phyloP scores from a whole-genome alignment of 2,113 vertebrate genomes.

The Equus przewalskii region DNA sequence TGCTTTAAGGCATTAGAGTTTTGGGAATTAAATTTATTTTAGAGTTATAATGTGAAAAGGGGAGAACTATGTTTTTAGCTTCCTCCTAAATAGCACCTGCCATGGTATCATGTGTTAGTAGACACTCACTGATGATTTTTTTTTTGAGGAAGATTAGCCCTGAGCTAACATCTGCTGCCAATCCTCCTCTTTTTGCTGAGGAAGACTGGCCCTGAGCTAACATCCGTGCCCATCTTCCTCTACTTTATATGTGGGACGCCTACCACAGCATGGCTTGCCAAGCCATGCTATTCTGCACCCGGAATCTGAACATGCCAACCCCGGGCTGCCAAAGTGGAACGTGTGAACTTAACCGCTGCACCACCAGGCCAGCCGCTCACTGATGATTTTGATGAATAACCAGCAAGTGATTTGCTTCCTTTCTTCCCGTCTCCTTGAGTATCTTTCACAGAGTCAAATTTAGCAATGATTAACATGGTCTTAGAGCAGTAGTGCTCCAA shows the following conservation, averaged over 20 bases:
- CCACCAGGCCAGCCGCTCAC: not conserved
- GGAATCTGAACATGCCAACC: too few species aligned
- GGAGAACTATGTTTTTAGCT: not conserved
- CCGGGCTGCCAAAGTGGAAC: too few species aligned
- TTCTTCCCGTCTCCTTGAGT: conserved; percentile 22
- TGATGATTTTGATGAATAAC: conserved; percentile 53
- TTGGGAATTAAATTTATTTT: conserved; percentile 62
- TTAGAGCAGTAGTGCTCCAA: conserved; percentile 23
- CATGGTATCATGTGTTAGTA: not conserved
- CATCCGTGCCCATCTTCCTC: too few species aligned
- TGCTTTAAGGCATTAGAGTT: conserved; percentile 15
- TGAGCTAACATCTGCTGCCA: too few species aligned
- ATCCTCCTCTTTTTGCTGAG: too few species aligned
- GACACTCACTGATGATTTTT: conserved; percentile 21
- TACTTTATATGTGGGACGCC: too few species aligned
- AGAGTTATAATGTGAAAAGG: not conserved
- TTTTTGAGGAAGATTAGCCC: too few species aligned
- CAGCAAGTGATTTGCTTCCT: conserved; percentile 18
- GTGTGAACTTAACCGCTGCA: too few species aligned
- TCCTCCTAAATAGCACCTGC: not conserved
- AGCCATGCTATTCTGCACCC: too few species aligned
- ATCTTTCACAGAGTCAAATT: conserved; percentile 50
- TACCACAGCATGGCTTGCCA: too few species aligned
- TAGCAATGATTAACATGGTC: conserved; percentile 21
- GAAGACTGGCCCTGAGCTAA: too few species aligned